Conservation (phyloP, 1,140 invertebrate species). For the Heliconius himera region DNA sequence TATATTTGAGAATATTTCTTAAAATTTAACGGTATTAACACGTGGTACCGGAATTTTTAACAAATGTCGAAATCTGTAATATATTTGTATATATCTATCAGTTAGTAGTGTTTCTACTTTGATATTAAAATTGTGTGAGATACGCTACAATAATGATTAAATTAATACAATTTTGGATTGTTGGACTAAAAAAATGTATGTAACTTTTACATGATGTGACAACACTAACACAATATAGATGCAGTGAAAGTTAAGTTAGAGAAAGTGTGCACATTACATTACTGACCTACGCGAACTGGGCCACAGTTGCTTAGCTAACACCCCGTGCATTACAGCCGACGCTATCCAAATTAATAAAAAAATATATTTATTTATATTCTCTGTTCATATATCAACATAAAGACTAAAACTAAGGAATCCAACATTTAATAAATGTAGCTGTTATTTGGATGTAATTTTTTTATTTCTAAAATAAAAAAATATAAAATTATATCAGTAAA, state of each 20-base stretch:
- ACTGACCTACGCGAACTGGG: slow-evolving; percentile 75
- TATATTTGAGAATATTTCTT: not conserved
- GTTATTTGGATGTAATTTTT: no score
- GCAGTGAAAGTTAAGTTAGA: slow-evolving; percentile 69
- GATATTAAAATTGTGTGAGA: no score
- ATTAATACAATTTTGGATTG: no score
- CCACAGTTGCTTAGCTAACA: slow-evolving; percentile 57
- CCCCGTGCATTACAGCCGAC: slow-evolving; percentile 22
- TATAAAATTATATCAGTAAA: not conserved
- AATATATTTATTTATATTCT: not conserved
- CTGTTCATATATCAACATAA: not conserved
- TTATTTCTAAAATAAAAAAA: no score
- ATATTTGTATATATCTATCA: no score
- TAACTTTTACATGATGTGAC: slow-evolving; percentile 25
- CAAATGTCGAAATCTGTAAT: no score
- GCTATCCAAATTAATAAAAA: not conserved
- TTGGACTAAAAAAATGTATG: not conserved
- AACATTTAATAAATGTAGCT: not conserved
- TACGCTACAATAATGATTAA: no score
- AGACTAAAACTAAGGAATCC: not conserved
- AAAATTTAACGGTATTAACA: not conserved
- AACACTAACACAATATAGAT: slow-evolving; percentile 44
- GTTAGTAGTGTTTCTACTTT: no score
- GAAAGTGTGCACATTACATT: slow-evolving; percentile 65
- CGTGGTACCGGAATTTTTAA: no score